Evolutionary conservation across 2,888 invertebrate species (phyloP).

Genomic region (Ramazzottius varieornatus): DNA sequence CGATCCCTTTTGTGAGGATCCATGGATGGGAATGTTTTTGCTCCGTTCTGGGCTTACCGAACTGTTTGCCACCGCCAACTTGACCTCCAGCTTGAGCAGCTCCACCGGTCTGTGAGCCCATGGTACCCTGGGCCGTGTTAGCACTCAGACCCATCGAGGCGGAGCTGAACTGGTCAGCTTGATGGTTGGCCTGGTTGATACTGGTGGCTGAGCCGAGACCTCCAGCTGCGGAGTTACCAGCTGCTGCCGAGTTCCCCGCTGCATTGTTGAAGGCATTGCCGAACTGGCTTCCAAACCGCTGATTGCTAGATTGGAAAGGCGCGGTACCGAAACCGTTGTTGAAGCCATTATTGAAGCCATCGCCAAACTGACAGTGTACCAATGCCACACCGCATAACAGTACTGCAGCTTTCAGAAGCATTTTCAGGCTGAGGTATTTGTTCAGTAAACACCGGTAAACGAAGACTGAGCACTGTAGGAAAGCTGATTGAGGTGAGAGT

Average conservation of each 20-base stretch:
- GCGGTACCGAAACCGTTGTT: background rate
- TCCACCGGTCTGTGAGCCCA: background rate
- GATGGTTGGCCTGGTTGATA: background rate
- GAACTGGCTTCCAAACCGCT: background rate
- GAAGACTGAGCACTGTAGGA: too few species aligned
- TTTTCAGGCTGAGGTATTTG: too few species aligned
- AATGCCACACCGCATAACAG: too few species aligned
- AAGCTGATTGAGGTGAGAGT: too few species aligned
- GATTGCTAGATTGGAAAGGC: background rate
- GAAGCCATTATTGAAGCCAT: too few species aligned
- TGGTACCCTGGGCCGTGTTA: background rate
- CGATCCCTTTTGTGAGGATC: too few species aligned
- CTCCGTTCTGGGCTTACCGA: background rate
- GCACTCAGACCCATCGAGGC: background rate
- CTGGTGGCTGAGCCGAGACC: background rate
- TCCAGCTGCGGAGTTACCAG: background rate
- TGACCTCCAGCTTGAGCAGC: constrained; percentile 1
- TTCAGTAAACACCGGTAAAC: too few species aligned
- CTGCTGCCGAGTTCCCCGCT: too few species aligned
- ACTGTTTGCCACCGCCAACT: background rate
- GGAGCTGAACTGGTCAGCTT: background rate
- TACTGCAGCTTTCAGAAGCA: too few species aligned
- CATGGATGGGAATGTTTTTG: too few species aligned
- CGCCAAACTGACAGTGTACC: too few species aligned
- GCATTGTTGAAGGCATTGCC: background rate